These are phyloP conservation scores for Drusus annulatus DNA, from an alignment of 1,140 invertebrate species.

Conservation along the genomic window DNA sequence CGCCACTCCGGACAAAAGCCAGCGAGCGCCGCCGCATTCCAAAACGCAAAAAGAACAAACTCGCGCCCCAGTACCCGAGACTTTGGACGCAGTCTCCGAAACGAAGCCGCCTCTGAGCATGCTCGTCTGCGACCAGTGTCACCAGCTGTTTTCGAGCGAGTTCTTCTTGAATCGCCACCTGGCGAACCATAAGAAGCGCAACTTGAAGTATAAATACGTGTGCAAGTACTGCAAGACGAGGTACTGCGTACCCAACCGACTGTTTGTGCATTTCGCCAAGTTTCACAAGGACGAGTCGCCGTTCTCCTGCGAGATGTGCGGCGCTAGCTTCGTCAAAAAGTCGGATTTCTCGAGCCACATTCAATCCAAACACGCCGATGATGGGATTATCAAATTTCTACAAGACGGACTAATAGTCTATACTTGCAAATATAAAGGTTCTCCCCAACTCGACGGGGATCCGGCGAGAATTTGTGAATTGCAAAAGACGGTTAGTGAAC, in stretches of 20 bases:
- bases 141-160: background rate
- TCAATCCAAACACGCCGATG: background rate
- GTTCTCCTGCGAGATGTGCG: slow-evolving; percentile 6
- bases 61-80: too few species aligned
- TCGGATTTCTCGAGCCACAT: slow-evolving; percentile 15
- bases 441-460: too few species aligned
- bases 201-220: slow-evolving; percentile 1
- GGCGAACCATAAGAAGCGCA: background rate
- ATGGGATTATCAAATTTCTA: slow-evolving; percentile 6
- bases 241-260: background rate
- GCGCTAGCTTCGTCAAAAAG: background rate
- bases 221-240: slow-evolving; percentile 15
- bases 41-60: too few species aligned
- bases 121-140: background rate
- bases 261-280: slow-evolving; percentile 27
- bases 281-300: background rate
- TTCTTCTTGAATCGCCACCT: background rate
- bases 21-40: too few species aligned
- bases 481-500: too few species aligned
- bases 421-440: too few species aligned
- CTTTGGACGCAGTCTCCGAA: too few species aligned
- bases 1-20: too few species aligned
- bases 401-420: background rate
- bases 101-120: background rate
- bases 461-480: too few species aligned